Evolutionary conservation across 2,113 vertebrate genomes (phyloP).

Genomic region (Litocranius walleri): DNA sequence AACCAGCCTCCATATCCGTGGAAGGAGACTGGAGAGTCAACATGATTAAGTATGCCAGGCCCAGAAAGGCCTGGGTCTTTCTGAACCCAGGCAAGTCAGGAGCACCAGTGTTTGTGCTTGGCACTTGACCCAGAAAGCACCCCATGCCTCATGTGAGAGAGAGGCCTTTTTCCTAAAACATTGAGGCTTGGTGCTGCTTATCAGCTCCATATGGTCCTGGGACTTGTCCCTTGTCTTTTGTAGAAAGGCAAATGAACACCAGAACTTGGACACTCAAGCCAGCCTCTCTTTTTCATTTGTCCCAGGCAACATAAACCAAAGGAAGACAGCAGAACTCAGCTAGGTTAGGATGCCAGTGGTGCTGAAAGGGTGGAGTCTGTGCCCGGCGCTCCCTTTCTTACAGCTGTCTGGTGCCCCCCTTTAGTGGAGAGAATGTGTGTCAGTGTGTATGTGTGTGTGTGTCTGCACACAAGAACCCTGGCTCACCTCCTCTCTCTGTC

Average conservation of each 20-base stretch:
- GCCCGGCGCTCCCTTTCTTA: background rate
- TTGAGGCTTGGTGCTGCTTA: background rate
- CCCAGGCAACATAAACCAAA: background rate
- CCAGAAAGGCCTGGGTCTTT: background rate
- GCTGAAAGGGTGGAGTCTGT: background rate
- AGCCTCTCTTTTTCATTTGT: background rate
- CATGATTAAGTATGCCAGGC: background rate
- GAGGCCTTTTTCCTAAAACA: background rate
- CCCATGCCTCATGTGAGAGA: background rate
- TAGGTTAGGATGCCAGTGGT: background rate
- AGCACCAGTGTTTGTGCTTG: background rate
- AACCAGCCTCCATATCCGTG: background rate
- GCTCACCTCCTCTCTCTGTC: background rate
- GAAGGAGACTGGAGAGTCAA: background rate
- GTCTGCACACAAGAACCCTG: too few species aligned
- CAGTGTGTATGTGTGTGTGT: rapidly evolving
- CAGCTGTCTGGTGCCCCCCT: background rate
- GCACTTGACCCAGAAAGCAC: background rate
- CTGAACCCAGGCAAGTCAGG: background rate
- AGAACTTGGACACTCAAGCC: background rate
- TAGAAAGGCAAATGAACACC: background rate
- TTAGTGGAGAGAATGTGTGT: rapidly evolving
- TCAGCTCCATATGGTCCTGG: background rate
- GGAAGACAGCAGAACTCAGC: background rate
- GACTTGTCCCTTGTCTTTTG: background rate